These are phyloP conservation scores for Noturus placidus DNA, from an alignment of 2,113 vertebrate species.

Conservation along the genomic window DNA sequence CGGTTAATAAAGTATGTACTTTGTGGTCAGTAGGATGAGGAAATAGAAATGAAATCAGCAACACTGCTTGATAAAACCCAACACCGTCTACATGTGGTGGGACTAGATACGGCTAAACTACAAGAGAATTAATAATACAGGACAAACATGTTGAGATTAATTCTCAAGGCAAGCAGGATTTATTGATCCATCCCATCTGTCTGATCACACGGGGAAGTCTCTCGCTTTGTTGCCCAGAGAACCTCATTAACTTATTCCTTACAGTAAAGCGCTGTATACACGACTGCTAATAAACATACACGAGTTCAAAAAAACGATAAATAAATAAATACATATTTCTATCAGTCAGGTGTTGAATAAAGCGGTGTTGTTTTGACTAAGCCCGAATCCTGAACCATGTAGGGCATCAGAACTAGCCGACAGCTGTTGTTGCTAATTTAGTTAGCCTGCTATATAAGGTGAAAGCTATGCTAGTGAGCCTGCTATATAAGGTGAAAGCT, in stretches of 20 bases:
- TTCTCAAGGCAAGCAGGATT: background rate
- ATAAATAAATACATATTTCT: background rate
- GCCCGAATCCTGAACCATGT: background rate
- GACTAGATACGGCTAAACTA: background rate
- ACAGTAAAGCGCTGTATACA: background rate
- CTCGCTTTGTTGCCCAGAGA: background rate
- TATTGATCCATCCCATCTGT: background rate
- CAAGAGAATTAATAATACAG: background rate
- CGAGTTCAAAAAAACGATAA: background rate
- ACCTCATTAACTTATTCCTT: background rate
- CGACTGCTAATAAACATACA: background rate
- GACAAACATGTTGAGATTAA: background rate
- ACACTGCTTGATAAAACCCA: background rate
- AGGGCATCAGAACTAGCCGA: background rate
- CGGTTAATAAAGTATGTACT: background rate
- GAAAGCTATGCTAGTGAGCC: background rate
- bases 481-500: background rate
- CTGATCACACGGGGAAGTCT: background rate
- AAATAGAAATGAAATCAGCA: background rate
- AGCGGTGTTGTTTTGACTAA: background rate
- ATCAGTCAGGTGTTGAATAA: background rate
- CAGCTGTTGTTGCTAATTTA: constrained; percentile 7
- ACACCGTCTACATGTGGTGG: background rate
- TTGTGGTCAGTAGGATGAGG: background rate
- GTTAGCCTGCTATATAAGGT: constrained; percentile 8